phyloP scores from a whole-genome alignment of 2,113 vertebrate genomes.

The Chascanopsetta lugubris region DNA sequence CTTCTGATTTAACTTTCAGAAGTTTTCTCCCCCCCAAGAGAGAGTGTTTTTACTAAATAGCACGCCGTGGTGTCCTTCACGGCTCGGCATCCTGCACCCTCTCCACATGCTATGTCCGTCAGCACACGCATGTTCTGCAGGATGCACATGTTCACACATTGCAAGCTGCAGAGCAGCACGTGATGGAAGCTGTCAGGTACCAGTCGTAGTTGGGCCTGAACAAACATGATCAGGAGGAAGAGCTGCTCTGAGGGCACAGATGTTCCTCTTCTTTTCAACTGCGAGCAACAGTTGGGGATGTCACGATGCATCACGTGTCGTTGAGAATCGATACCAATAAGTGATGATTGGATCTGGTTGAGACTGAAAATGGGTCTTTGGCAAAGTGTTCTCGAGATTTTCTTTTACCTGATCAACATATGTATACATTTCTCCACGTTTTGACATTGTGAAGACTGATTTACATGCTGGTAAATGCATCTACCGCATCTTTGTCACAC shows the following conservation, averaged over 20 bases:
- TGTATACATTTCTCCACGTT: too few species aligned
- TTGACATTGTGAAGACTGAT: too few species aligned
- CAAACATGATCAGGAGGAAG: conserved; percentile 8
- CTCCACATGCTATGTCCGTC: neutral
- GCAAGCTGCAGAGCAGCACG: conserved; percentile 6
- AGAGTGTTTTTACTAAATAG: neutral
- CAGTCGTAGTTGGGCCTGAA: neutral
- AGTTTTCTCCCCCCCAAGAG: neutral
- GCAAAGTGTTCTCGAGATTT: too few species aligned
- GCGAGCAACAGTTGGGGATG: too few species aligned
- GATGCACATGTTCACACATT: neutral
- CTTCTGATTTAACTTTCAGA: neutral
- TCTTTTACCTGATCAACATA: too few species aligned
- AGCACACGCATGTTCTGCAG: neutral
- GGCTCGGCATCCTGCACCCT: neutral
- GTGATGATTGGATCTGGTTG: too few species aligned
- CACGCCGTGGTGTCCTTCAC: neutral
- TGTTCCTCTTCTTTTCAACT: neutral
- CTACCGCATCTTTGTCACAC: too few species aligned
- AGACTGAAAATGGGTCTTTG: too few species aligned
- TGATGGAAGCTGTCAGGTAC: neutral
- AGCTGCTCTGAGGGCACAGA: neutral
- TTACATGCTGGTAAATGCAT: too few species aligned
- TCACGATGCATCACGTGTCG: too few species aligned
- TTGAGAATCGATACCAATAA: too few species aligned